phyloP scores from a whole-genome alignment of 2,797 vertebrate genomes.

The Tachyglossus aculeatus region DNA sequence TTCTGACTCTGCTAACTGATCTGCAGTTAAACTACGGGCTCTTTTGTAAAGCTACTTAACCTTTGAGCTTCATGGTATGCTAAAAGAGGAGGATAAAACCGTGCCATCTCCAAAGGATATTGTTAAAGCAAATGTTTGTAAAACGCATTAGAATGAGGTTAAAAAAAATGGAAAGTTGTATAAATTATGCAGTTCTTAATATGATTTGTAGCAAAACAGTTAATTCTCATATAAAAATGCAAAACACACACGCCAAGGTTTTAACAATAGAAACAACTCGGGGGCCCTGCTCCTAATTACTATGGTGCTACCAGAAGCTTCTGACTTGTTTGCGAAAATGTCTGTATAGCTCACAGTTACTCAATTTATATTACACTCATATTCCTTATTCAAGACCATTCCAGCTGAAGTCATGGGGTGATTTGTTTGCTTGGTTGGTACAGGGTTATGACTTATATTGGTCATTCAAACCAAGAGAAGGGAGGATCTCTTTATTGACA shows the following conservation, averaged over 20 bases:
- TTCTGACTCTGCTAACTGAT: neutral
- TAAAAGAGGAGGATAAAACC: neutral
- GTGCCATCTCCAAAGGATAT: neutral
- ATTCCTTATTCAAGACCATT: neutral
- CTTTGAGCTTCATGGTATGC: neutral
- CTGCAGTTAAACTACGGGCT: neutral
- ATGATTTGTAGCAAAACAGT: neutral
- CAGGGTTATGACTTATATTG: neutral
- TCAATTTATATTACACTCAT: neutral
- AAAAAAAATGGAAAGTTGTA: neutral
- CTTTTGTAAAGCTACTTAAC: constrained; percentile 13
- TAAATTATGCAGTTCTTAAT: neutral
- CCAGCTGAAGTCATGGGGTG: neutral
- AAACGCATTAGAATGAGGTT: neutral
- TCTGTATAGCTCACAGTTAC: neutral
- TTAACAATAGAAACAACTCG: neutral
- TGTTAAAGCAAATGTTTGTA: no score
- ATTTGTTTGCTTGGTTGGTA: neutral
- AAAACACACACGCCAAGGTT: neutral
- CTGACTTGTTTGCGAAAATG: neutral
- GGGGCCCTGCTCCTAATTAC: neutral
- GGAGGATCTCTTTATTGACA: neutral
- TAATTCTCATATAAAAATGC: constrained; percentile 2
- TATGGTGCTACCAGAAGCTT: neutral
- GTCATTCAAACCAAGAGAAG: neutral